A percentile compares a stretch with the other conserved stretches of the same genome.
These are phyloP conservation scores for Enteromius anoplus DNA, from an alignment of 2,797 vertebrate species.

Conservation along the genomic window DNA sequence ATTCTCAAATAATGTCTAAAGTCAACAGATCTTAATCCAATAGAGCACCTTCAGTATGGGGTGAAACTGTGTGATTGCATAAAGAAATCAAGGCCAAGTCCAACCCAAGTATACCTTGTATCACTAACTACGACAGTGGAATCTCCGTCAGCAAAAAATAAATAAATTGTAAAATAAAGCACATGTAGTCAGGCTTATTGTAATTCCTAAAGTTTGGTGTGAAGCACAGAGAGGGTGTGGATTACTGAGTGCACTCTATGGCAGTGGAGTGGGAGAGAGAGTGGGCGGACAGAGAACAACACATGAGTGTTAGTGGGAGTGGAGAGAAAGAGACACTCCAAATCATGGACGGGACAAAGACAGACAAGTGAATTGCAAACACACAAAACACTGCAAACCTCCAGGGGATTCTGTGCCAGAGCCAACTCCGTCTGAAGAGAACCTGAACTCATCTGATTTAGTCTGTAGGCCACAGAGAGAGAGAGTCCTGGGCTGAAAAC, in stretches of 20 bases:
- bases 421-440: conserved; percentile 85
- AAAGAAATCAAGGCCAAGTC: background rate
- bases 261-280: conserved; percentile 1
- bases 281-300: conserved; percentile 13
- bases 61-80: conserved; percentile 50
- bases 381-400: conserved; percentile 64
- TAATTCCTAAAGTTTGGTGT: background rate
- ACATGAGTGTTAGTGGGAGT: conserved; percentile 46
- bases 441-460: conserved; percentile 74
- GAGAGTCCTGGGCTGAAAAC: conserved; percentile 65
- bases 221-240: conserved; percentile 24
- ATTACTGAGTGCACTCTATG: conserved; percentile 23
- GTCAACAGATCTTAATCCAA: conserved; percentile 48
- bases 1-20: background rate
- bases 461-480: conserved; percentile 75
- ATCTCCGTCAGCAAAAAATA: background rate
- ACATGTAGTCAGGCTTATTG: background rate
- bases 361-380: conserved; percentile 1
- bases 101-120: background rate
- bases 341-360: conserved; percentile 1
- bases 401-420: conserved; percentile 82
- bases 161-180: background rate
- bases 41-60: conserved; percentile 51
- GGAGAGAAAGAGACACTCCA: conserved; percentile 30
- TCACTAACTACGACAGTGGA: background rate